Conservation (phyloP, 2,113 vertebrate species). For the Cebus imitator region DNA sequence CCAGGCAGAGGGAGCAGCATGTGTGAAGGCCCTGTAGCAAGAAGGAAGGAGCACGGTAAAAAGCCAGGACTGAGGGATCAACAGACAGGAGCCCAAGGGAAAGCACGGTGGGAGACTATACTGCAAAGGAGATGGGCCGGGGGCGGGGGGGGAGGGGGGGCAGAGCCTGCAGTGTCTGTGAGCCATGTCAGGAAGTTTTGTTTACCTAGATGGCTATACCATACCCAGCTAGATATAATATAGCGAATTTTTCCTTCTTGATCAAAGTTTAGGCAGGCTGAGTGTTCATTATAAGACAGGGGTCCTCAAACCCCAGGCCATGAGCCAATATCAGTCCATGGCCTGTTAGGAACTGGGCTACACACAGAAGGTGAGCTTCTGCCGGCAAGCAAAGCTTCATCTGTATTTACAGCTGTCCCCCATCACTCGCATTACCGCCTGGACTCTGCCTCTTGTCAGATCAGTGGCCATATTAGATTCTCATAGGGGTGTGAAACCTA, state of each 20-base stretch:
- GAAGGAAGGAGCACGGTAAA: background rate
- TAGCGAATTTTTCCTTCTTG: background rate
- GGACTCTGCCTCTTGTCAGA: no score
- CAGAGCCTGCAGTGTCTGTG: background rate
- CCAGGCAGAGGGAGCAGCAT: background rate
- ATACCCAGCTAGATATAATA: background rate
- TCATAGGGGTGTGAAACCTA: no score
- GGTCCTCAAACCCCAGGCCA: no score
- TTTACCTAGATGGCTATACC: background rate
- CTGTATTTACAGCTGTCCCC: no score
- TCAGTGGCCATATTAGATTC: no score
- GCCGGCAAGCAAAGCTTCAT: no score
- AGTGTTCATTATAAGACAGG: background rate
- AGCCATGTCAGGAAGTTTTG: background rate
- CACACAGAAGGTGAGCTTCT: no score
- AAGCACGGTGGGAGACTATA: background rate
- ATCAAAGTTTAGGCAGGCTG: background rate
- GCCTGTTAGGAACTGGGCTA: no score
- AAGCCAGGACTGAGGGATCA: background rate
- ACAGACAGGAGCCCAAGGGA: background rate
- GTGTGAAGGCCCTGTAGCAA: background rate
- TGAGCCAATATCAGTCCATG: no score
- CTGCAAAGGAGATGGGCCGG: background rate
- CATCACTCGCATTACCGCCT: no score
- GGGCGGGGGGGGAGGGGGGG: no score